phyloP scores from a whole-genome alignment of 2,797 vertebrate species.

The Pristis pectinata region DNA sequence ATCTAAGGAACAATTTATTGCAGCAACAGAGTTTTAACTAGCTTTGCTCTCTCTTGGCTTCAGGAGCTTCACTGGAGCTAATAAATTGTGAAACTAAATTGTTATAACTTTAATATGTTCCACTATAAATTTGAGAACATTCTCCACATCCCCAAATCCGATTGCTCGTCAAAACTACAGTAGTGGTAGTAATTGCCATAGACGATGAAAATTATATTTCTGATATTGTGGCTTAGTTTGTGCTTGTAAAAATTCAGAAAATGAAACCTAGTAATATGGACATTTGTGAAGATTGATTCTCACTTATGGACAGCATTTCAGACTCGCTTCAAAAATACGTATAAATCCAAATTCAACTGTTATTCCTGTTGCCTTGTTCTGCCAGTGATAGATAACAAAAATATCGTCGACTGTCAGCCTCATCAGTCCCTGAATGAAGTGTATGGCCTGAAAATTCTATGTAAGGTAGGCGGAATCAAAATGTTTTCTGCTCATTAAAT shows the following conservation, averaged over 20 bases:
- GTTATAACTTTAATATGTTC: not conserved
- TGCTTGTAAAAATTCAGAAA: not conserved
- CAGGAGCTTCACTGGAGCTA: not conserved
- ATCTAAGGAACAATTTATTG: too few relatives aligned
- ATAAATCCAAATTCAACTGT: not conserved
- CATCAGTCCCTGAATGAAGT: slow-evolving; percentile 44
- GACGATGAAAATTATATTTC: not conserved
- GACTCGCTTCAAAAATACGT: not conserved
- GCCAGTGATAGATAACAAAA: slow-evolving; percentile 42
- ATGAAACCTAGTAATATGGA: not conserved
- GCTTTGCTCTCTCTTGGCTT: not conserved
- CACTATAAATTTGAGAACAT: not conserved
- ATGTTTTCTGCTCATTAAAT: slow-evolving; percentile 42
- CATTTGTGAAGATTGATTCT: slow-evolving; percentile 25
- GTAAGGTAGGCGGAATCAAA: slow-evolving; percentile 38
- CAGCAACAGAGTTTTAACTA: too few relatives aligned
- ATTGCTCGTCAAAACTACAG: not conserved
- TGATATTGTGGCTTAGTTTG: not conserved
- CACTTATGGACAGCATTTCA: not conserved
- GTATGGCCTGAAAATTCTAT: slow-evolving; percentile 39
- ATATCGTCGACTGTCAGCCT: slow-evolving; percentile 43
- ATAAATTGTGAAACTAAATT: not conserved
- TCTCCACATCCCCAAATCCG: not conserved
- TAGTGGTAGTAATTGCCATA: not conserved
- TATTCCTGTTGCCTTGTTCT: slow-evolving; percentile 36